Evolutionary conservation across 2,113 vertebrate species (phyloP).

Genomic region (Parus major): DNA sequence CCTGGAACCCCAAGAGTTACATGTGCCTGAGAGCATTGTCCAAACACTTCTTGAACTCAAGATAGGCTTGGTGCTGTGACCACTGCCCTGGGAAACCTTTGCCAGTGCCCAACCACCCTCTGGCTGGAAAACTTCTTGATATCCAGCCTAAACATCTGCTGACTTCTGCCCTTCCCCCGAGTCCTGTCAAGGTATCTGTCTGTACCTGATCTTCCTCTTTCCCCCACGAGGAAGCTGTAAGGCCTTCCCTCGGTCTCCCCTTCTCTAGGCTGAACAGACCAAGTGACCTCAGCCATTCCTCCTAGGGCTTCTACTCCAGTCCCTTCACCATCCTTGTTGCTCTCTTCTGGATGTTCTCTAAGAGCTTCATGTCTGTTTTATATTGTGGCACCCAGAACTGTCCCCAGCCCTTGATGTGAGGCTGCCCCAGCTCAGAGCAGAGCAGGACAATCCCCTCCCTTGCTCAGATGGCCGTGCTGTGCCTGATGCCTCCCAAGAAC

Average conservation of each 20-base stretch:
- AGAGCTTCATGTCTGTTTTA: background rate
- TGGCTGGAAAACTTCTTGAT: background rate
- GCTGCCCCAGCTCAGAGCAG: background rate
- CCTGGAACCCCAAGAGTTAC: background rate
- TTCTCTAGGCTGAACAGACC: background rate
- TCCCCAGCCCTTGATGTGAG: background rate
- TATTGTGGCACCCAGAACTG: background rate
- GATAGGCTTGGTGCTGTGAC: background rate
- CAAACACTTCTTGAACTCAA: background rate
- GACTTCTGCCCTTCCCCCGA: background rate
- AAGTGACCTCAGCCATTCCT: background rate
- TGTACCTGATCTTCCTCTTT: background rate
- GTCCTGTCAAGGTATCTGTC: background rate
- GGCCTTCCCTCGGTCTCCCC: background rate
- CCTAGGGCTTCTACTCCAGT: rapidly evolving
- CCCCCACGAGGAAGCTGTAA: background rate
- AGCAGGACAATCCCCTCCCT: background rate
- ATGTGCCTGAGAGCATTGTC: background rate
- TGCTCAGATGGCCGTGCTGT: rapidly evolving
- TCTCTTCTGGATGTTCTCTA: background rate
- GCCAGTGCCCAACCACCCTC: background rate
- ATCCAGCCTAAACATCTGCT: background rate
- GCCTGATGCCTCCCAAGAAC: background rate
- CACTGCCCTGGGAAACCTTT: background rate
- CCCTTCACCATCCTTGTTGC: background rate